Evolutionary conservation across 2,888 invertebrate genomes (phyloP).

Genomic region (Thera obeliscata): DNA sequence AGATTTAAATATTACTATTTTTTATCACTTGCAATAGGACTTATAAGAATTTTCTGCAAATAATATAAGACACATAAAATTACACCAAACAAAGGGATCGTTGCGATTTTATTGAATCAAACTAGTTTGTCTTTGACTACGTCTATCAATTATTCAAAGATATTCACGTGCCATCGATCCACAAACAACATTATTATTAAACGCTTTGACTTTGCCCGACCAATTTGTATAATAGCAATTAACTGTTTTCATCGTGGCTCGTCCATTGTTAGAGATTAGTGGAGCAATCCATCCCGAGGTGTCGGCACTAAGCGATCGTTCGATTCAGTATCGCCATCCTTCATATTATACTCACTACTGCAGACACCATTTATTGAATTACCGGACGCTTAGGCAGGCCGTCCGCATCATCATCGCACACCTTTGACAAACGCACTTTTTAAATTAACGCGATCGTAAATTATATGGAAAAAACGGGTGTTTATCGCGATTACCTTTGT

Average conservation of each 20-base stretch:
- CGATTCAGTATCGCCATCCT: conserved; percentile 7
- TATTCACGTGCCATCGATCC: too few relatives aligned
- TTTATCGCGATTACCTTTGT: too few relatives aligned
- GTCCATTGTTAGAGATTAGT: conserved; percentile 16
- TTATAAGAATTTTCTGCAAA: too few relatives aligned
- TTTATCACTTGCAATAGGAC: too few relatives aligned
- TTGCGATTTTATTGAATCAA: background rate
- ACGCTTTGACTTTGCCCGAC: background rate
- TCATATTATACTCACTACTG: conserved; percentile 11
- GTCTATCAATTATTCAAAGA: background rate
- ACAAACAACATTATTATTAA: background rate
- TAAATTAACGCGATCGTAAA: too few relatives aligned
- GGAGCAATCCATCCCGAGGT: conserved; percentile 13
- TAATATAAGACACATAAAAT: too few relatives aligned
- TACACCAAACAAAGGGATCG: too few relatives aligned
- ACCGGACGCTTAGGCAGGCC: background rate
- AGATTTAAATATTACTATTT: too few relatives aligned
- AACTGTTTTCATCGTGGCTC: conserved; percentile 2
- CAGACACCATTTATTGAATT: background rate
- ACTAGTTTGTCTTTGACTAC: background rate
- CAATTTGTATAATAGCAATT: conserved; percentile 9
- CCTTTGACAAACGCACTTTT: too few relatives aligned
- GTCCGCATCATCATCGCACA: too few relatives aligned
- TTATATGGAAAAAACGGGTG: too few relatives aligned
- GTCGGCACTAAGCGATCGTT: too few relatives aligned